Conservation (phyloP, 2,797 vertebrate genomes). For the Bryconaethiops microstoma region DNA sequence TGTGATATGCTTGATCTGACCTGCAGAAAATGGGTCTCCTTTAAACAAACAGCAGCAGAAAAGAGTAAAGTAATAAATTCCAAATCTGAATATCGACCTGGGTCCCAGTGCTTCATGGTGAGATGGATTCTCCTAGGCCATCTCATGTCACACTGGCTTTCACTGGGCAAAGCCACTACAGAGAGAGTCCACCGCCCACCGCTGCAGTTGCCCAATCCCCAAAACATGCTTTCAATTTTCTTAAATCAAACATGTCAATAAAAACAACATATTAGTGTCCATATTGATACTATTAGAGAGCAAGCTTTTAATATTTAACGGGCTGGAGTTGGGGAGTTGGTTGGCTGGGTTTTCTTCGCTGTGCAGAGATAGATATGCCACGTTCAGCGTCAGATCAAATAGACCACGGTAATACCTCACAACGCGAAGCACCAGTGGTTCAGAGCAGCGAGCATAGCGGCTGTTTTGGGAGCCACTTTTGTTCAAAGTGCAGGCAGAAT, state of each 20-base stretch:
- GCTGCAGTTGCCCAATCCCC: conserved; percentile 51
- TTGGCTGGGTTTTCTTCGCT: conserved; percentile 72
- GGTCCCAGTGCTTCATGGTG: background rate
- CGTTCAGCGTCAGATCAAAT: conserved; percentile 86
- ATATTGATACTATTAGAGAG: conserved; percentile 56
- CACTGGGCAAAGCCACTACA: conserved; percentile 38
- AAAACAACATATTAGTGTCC: conserved; percentile 59
- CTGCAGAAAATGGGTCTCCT: background rate
- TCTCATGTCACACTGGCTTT: conserved; percentile 22
- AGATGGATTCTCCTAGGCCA: background rate
- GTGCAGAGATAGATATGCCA: conserved; percentile 81
- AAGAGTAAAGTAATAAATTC: background rate
- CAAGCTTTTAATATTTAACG: conserved; percentile 48
- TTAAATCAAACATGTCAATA: conserved; percentile 62
- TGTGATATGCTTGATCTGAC: background rate
- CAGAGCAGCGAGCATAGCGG: too few species aligned
- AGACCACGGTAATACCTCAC: conserved; percentile 81
- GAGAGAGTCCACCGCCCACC: conserved; percentile 27
- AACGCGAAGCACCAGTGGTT: conserved; percentile 70
- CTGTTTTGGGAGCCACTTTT: too few species aligned
- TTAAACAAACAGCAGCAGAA: background rate
- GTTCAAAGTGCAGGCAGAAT: conserved; percentile 52
- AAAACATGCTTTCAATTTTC: conserved; percentile 64
- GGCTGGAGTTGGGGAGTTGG: conserved; percentile 35
- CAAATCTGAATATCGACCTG: conserved; percentile 7